Percentiles rank a stretch among this genome's conserved stretches.
These are phyloP conservation scores for Ephydatia muelleri DNA, from an alignment of 37 sponge, comb jelly and placozoan genomes.

Conservation along the genomic window DNA sequence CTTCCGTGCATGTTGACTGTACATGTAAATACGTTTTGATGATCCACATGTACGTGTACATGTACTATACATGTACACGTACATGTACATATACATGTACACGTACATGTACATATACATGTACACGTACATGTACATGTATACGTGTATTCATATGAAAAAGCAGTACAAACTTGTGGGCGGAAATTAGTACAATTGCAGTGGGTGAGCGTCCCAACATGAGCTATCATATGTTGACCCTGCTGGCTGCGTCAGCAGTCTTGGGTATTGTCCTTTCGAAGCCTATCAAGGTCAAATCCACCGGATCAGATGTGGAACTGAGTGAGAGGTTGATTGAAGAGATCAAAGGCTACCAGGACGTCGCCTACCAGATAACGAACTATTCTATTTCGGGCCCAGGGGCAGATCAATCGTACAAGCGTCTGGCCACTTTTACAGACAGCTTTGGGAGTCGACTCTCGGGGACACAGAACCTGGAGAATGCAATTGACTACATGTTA, in stretches of 20 bases:
- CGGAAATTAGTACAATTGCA: no score
- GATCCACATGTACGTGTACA: no score
- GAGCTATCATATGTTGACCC: background rate
- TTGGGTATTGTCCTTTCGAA: background rate
- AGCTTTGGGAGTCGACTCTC: constrained; percentile 55
- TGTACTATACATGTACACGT: no score
- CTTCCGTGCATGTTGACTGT: no score
- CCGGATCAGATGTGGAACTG: background rate
- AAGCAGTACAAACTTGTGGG: no score
- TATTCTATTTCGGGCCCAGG: constrained; percentile 53
- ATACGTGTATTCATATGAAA: no score
- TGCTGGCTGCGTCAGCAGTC: background rate
- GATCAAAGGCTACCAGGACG: constrained; percentile 26
- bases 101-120: no score
- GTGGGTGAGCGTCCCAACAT: background rate
- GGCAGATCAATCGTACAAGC: constrained; percentile 58
- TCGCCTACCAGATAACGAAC: constrained; percentile 47
- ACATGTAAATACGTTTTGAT: no score
- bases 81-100: no score
- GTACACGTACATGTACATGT: no score
- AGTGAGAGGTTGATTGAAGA: constrained; percentile 22
- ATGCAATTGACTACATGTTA: constrained; percentile 73
- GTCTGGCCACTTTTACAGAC: constrained; percentile 62
- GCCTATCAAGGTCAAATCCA: background rate
- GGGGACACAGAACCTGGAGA: constrained; percentile 61